Evolutionary conservation across 2,888 invertebrate species (phyloP), one percentile per base, ranked within the genome.

Genomic region (Sarcophaga carnaria): DNA sequence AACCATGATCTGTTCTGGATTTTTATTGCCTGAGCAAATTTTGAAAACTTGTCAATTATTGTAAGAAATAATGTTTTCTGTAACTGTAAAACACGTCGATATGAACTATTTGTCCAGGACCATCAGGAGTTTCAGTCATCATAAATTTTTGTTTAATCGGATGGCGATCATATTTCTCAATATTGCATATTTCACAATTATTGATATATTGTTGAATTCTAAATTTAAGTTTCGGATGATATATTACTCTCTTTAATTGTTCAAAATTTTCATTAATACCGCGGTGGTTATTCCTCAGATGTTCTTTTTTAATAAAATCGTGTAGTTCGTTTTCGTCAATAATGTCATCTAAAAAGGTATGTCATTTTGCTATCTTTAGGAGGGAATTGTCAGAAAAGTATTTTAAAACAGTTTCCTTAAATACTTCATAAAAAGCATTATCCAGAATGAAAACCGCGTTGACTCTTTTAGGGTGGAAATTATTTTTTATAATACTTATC

Each of bases 191-290:
- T 20, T 70, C 11, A 14, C 49, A 69, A 69, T 69, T 69, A 22
- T 69, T 69, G 2, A 69, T 49, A 14, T 12, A 49, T 49, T 69
- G 25, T 20, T n/a, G n/a, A 45, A 67, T 67, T 45, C n/a, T 37
- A 2, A 37, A 67, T 67, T 67, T 67, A 12, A 67, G 17, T 47
- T 49, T 49, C 11, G 69, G 47, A 17, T 54, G 69, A 10, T 69
- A 69, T 14, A 49, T 69, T 49, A 17, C n/a, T 3, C 3, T 12
- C 27, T 27, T 60, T 22, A 59, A 27, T 37, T 71, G 37, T 59
- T 59, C n/a, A 12, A 60, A 71, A n/a, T 71, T 37, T 60, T 49
- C 49, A 12, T 71, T 59, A 4, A 71, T 60, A 11, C 71, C 71
- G 3, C 27, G 60, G 10, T 72, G 27, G 17, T 60, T 72, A 14